phyloP scores from a whole-genome alignment of 2,113 vertebrate genomes.

The Cynopterus brachyotis region DNA sequence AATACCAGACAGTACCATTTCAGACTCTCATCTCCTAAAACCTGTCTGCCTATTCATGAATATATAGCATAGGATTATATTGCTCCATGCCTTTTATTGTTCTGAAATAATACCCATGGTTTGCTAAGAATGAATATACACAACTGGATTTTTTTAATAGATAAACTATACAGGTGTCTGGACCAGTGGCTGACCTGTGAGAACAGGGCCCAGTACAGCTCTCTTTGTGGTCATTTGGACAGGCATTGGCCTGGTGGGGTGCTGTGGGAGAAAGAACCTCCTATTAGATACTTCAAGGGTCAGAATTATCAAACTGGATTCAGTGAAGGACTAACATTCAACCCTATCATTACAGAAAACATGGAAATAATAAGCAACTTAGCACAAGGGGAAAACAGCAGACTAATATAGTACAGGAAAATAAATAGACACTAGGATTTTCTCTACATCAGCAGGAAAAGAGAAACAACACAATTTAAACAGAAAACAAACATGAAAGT shows the following conservation, averaged over 20 bases:
- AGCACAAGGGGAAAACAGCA: background rate
- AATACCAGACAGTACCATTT: background rate
- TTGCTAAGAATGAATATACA: too few relatives aligned
- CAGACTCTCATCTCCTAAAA: background rate
- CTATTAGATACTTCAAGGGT: background rate
- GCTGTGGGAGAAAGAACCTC: background rate
- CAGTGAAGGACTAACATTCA: background rate
- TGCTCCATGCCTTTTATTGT: background rate
- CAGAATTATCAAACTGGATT: background rate
- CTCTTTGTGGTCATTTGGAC: background rate
- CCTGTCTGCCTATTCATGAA: background rate
- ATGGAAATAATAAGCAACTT: background rate
- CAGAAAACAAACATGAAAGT: background rate
- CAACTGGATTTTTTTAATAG: too few relatives aligned
- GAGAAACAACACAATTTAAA: background rate
- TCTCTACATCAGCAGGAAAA: background rate
- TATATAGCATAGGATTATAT: background rate
- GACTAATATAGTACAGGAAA: too few relatives aligned
- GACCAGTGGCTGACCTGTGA: fast-evolving
- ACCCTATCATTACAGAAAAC: background rate
- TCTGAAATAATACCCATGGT: background rate
- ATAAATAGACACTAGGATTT: fast-evolving
- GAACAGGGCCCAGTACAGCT: too few relatives aligned
- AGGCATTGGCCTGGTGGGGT: background rate
- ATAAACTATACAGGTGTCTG: background rate